These are phyloP conservation scores for Catalaphyllia jardinei DNA, from an alignment of 64 coral and sea anemone species.

Conservation along the genomic window DNA sequence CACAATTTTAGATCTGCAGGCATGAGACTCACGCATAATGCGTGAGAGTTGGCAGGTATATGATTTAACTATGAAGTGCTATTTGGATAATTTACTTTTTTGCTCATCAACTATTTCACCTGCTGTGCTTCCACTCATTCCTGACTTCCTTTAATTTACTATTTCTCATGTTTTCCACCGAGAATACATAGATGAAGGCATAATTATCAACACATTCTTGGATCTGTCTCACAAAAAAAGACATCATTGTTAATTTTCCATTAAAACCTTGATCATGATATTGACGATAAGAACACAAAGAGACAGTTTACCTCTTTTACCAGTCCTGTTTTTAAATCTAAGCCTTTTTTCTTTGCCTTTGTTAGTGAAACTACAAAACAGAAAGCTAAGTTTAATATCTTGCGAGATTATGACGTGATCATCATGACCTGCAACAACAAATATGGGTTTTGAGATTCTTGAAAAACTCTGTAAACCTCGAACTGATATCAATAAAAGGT, in stretches of 20 bases:
- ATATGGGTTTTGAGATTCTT: too few species aligned
- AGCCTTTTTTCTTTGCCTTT: slow-evolving; percentile 91
- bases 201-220: slow-evolving; percentile 93
- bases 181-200: slow-evolving; percentile 91
- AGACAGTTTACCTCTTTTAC: slow-evolving; percentile 82
- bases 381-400: not conserved
- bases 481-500: too few species aligned
- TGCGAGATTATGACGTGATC: too few species aligned
- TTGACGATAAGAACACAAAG: too few species aligned
- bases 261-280: not conserved
- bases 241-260: not conserved
- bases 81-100: not conserved
- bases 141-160: slow-evolving; percentile 95
- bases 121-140: slow-evolving; percentile 97
- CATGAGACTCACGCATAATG: too few species aligned
- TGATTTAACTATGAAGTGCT: not conserved
- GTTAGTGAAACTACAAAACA: slow-evolving; percentile 84
- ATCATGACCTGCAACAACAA: too few species aligned
- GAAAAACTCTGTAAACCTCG: too few species aligned
- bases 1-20: too few species aligned
- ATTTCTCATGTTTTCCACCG: slow-evolving; percentile 99
- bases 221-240: slow-evolving; percentile 52
- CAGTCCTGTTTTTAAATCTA: slow-evolving; percentile 78
- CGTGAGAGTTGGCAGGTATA: too few species aligned
- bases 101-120: slow-evolving; percentile 35